Evolutionary conservation across 2,888 invertebrate species (phyloP).

Genomic region (Octodonta nipae): DNA sequence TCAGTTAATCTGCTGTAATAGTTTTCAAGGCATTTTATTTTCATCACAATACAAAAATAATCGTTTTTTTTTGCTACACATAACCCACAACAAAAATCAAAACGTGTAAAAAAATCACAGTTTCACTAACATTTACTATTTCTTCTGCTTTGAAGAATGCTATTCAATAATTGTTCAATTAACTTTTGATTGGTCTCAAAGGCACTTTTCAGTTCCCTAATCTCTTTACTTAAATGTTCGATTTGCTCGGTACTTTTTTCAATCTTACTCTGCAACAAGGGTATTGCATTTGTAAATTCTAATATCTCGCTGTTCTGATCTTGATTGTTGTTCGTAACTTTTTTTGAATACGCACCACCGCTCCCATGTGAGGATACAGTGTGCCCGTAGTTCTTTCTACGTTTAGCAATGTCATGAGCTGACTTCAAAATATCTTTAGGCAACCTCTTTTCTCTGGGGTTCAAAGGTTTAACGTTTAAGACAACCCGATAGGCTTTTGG

Average conservation of each 20-base stretch:
- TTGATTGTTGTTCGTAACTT: slow-evolving; percentile 49
- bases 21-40: slow-evolving; percentile 5
- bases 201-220: slow-evolving; percentile 42
- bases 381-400: slow-evolving; percentile 55
- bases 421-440: slow-evolving; percentile 67
- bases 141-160: slow-evolving; percentile 20
- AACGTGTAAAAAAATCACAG: slow-evolving; percentile 12
- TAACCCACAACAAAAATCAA: too few species aligned
- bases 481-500: slow-evolving; percentile 73
- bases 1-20: too few species aligned
- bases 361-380: slow-evolving; percentile 54
- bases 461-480: slow-evolving; percentile 67
- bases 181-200: slow-evolving; percentile 21
- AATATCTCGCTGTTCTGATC: slow-evolving; percentile 30
- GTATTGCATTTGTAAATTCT: slow-evolving; percentile 37
- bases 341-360: slow-evolving; percentile 48
- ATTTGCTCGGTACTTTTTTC: slow-evolving; percentile 57
- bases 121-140: slow-evolving; percentile 11
- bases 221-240: slow-evolving; percentile 51
- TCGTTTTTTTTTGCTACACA: too few species aligned
- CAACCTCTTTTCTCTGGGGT: slow-evolving; percentile 68
- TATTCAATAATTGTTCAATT: slow-evolving; percentile 29
- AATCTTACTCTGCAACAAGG: slow-evolving; percentile 48
- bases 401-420: slow-evolving; percentile 69
- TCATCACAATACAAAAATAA: slow-evolving; percentile 8